A percentile compares a stretch with the other conserved stretches of the same genome.
These are phyloP conservation scores for Eurypyga helias DNA, from an alignment of 2,113 vertebrate genomes.

Conservation along the genomic window DNA sequence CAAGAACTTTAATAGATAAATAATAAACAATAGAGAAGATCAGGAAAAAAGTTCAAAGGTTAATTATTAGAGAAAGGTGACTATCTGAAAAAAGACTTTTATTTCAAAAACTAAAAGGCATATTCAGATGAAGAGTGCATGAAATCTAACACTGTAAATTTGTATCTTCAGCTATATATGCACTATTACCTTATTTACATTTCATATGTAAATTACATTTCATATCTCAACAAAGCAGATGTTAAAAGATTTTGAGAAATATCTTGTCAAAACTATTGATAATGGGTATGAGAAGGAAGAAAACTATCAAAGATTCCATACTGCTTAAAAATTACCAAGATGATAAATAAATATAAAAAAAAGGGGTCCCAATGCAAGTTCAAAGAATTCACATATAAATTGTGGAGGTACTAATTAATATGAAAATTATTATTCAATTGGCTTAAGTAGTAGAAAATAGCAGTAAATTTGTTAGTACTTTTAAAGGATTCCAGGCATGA, in stretches of 20 bases:
- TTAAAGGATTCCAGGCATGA: neutral
- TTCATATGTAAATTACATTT: neutral
- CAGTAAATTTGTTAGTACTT: neutral
- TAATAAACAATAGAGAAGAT: neutral
- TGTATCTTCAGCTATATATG: neutral
- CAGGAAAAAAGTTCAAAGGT: neutral
- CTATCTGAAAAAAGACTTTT: neutral
- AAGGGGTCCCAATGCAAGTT: neutral
- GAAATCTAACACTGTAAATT: neutral
- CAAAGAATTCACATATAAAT: neutral
- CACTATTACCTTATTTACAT: neutral
- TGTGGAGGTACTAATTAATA: neutral
- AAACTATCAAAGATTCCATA: neutral
- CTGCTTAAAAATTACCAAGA: neutral
- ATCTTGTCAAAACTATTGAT: neutral
- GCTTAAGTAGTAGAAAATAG: neutral
- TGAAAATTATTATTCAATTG: neutral
- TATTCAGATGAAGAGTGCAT: neutral
- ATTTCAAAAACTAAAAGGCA: neutral
- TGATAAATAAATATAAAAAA: neutral
- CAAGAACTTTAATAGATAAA: neutral
- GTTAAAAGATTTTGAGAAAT: neutral
- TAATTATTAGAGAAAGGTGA: neutral
- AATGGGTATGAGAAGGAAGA: neutral
- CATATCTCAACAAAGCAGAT: neutral